phyloP scores from a whole-genome alignment of 1,140 invertebrate species.

The Ruditapes philippinarum region DNA sequence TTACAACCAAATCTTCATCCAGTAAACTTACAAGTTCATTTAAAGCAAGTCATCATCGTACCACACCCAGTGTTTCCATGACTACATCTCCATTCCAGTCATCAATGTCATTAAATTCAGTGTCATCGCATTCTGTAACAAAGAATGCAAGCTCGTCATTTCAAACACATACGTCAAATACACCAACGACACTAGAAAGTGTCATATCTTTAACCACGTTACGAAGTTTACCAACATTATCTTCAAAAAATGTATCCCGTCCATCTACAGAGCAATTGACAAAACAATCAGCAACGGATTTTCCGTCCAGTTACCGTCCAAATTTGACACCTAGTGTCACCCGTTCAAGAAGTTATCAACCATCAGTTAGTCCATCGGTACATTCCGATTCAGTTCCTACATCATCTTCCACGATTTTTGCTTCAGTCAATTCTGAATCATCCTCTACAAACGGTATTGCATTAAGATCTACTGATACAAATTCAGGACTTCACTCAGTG shows the following conservation, averaged over 20 bases:
- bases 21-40: background rate
- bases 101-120: no score
- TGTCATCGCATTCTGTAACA: no score
- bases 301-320: background rate
- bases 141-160: no score
- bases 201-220: no score
- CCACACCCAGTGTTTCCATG: no score
- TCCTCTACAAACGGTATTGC: background rate
- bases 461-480: no score
- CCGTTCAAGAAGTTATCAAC: background rate
- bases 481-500: no score
- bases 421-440: background rate
- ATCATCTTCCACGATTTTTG: background rate
- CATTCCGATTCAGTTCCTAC: background rate
- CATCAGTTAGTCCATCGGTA: background rate
- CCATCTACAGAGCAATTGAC: background rate
- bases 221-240: background rate
- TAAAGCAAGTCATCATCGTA: no score
- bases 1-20: background rate
- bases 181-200: no score
- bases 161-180: no score
- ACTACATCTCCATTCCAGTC: no score
- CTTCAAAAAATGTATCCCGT: background rate
- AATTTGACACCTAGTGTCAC: background rate
- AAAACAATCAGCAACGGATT: background rate